These are phyloP conservation scores for Brachyalestes nurse DNA, from an alignment of 2,797 vertebrate species.

Conservation along the genomic window DNA sequence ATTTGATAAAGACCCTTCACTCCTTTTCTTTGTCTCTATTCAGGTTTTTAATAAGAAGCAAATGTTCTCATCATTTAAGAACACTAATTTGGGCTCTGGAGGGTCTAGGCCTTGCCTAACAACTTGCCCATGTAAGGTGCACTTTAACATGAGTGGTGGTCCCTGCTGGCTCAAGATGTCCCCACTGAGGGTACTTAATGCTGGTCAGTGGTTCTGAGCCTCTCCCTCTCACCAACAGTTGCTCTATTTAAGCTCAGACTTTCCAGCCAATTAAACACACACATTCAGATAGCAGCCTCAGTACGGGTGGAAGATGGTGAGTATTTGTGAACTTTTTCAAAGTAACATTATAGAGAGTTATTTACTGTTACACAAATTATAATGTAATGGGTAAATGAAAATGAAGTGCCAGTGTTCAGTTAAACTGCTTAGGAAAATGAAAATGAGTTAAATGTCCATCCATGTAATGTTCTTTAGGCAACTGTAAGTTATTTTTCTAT, in stretches of 20 bases:
- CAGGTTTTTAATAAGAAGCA: conserved; percentile 46
- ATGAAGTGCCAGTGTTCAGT: too few species aligned
- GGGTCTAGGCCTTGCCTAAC: conserved; percentile 52
- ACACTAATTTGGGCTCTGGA: conserved; percentile 60
- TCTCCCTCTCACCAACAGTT: conserved; percentile 54
- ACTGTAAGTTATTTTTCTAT: too few species aligned
- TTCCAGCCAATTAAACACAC: conserved; percentile 28
- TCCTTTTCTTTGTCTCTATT: not conserved
- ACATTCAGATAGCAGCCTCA: conserved; percentile 35
- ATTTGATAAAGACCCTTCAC: not conserved
- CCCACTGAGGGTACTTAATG: conserved; percentile 30
- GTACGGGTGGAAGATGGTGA: conserved; percentile 57
- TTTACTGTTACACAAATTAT: too few species aligned
- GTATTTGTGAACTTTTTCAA: conserved; percentile 34
- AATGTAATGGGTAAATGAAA: too few species aligned
- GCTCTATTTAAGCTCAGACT: conserved; percentile 65
- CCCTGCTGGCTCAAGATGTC: conserved; percentile 50
- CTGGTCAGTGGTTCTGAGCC: conserved; percentile 40
- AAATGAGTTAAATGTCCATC: too few species aligned
- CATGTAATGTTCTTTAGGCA: too few species aligned
- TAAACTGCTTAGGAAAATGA: too few species aligned
- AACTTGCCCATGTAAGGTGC: conserved; percentile 66
- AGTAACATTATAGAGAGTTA: too few species aligned
- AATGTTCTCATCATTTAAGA: conserved; percentile 54
- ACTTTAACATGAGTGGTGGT: conserved; percentile 44